Base-by-base conservation (phyloP, 2,888 invertebrate genomes). In the Syrphus vitripennis region DNA sequence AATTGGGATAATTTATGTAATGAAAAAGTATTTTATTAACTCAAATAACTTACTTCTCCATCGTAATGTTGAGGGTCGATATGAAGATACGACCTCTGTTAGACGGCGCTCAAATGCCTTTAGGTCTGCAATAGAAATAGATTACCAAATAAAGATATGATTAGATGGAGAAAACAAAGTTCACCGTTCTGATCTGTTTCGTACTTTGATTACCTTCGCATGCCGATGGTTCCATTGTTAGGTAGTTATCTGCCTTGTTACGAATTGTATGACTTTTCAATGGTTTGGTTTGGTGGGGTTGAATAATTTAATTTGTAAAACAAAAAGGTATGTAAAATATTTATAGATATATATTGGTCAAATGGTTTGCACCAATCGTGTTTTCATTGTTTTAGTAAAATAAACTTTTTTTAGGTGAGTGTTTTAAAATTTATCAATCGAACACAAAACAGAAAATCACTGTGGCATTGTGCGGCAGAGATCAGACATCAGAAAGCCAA, bases 91-190 rank as follows among this genome's bases (percentile, higher is more conserved):
- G 16, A 99, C 99, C 94, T 99, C 99, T 0, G 98, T 99, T 26
- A 99, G 94, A 72, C 99, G 95, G 88, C 99, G 95, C 93, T 99
- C 99, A 93, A 99, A 99, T 45, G 99, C 99, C 93, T 99, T 99
- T 89, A 99, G 94, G 94, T 99, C 99, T 97, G 90, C 93, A 45
- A 45, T 19, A 31, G 7, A 65, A 31, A 65, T n/a, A n/a, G n/a
- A n/a, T n/a, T n/a, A n/a, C 19, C 12, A 80, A 59, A 55, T 55
- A 48, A 55, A 34, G 55, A 72, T 45, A 55, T 42, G 71, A 67
- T 67, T 50, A 48, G 34, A 67, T 67, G 48, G 40, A 63, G 50
- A 72, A 72, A 48, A 34, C 80, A 87, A 88, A 79, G 82, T 88
- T 81, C 75, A 82, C 69, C 81, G 50, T 34, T 78, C 40, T 83